These are phyloP conservation scores for Bradypodion pumilum DNA, from an alignment of 2,797 vertebrate genomes.

Conservation along the genomic window DNA sequence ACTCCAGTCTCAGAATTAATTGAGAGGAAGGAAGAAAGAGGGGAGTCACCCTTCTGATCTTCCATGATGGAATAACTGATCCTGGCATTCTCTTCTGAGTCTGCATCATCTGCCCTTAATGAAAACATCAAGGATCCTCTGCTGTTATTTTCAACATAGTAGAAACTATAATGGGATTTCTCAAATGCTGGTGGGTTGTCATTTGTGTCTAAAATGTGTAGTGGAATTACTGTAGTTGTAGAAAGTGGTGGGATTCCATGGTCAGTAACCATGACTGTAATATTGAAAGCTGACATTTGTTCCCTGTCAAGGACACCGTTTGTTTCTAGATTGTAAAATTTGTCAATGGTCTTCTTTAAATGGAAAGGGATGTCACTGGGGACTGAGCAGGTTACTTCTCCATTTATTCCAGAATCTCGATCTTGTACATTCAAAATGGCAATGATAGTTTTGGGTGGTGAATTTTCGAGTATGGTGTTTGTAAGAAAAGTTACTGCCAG, in stretches of 20 bases:
- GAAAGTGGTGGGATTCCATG: constrained; percentile 75
- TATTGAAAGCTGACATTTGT: constrained; percentile 55
- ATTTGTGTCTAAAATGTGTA: constrained; percentile 70
- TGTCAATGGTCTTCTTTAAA: constrained; percentile 43
- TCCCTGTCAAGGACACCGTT: constrained; percentile 59
- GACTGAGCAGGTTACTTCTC: constrained; percentile 60
- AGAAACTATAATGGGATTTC: constrained; percentile 61
- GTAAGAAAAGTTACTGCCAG: constrained; percentile 57
- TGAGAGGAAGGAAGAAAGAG: no score
- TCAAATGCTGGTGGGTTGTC: constrained; percentile 74
- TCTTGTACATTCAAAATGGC: constrained; percentile 66
- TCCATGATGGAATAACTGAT: no score
- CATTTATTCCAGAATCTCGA: constrained; percentile 48
- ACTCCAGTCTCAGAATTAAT: no score
- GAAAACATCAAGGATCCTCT: constrained; percentile 66
- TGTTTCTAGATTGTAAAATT: constrained; percentile 62
- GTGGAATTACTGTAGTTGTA: constrained; percentile 60
- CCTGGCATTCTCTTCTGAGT: no score
- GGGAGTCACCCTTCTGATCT: no score
- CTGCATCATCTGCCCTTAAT: constrained; percentile 61
- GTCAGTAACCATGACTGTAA: constrained; percentile 68
- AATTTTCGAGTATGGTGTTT: constrained; percentile 62
- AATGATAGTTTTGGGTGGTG: constrained; percentile 54
- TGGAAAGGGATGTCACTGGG: constrained; percentile 49
- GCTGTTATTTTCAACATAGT: constrained; percentile 65